Conservation (phyloP, 2,888 invertebrate species). For the Drosophila quinaria region DNA sequence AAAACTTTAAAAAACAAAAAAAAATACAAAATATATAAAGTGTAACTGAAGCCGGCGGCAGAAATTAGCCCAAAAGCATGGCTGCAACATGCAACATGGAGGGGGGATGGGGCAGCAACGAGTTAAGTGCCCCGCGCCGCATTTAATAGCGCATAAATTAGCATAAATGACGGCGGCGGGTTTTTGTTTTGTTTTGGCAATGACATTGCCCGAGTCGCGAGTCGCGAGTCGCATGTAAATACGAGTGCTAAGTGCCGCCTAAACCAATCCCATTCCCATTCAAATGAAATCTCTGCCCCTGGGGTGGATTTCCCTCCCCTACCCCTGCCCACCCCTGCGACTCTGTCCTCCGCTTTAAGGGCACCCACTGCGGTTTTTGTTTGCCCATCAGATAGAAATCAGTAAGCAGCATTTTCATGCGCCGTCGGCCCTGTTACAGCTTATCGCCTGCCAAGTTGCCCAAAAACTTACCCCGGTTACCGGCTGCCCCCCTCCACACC, state of each 20-base stretch:
- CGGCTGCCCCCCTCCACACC: conserved; percentile 5
- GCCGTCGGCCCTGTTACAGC: conserved; percentile 39
- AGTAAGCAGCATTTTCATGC: conserved; percentile 62
- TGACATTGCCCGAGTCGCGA: conserved; percentile 74
- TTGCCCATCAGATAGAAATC: conserved; percentile 79
- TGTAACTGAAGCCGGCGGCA: conserved; percentile 40
- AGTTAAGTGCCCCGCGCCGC: conserved; percentile 76
- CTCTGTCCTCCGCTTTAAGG: not conserved
- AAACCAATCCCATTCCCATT: conserved; percentile 35
- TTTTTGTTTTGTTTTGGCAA: conserved; percentile 70
- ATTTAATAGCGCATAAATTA: conserved; percentile 81
- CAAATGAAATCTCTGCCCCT: conserved; percentile 27
- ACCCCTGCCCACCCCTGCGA: not conserved
- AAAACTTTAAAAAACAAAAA: not conserved
- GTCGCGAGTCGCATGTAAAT: conserved; percentile 67
- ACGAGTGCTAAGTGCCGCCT: conserved; percentile 59
- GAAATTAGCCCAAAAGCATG: conserved; percentile 50
- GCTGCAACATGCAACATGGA: conserved; percentile 37
- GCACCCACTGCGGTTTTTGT: conserved; percentile 78
- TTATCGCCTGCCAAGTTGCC: conserved; percentile 39
- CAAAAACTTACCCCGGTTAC: conserved; percentile 43
- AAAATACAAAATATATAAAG: conserved; percentile 9
- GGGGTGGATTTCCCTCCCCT: conserved; percentile 28
- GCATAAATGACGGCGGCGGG: conserved; percentile 62
- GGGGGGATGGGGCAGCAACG: conserved; percentile 45